Base-by-base conservation (phyloP, 2,888 invertebrate genomes). In the Campoplex capitator region DNA sequence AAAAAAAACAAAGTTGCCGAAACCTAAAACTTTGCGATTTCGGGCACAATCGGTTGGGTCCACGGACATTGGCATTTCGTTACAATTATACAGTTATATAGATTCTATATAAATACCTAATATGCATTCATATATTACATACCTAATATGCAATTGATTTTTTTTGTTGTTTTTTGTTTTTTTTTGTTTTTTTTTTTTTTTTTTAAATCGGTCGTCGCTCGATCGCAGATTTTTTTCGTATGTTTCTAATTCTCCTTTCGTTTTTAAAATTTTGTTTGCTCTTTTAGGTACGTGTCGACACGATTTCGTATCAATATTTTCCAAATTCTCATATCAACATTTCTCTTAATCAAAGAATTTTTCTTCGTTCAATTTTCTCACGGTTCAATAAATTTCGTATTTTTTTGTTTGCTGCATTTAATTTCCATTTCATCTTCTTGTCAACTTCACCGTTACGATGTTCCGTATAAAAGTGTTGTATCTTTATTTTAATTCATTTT, bases 101-200 rank as follows among this genome's bases (percentile, higher is more conserved):
- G 93, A 94, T 94, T 93, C 94, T 94, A 94, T 94, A 94, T 94
- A 94, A 94, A 94, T 94, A 94, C 92, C 93, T 94, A 94, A 92
- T 94, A 94, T 94, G 93, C 92, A 93, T 92, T 94, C 92, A 91
- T 93, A 92, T 93, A 93, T 93, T 94, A 94, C 93, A 94, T 94
- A 94, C 92, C 93, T 94, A 94, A 92, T 93, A 94, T 94, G 94
- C 92, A 92, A 93, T 93, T 93, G 92, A 92, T 83, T 62, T 6
- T 62, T 16, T 32, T 80, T 91, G 93, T 91, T 90, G 23, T 23
- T 23, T 23, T 23, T 23, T 0, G 23, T 23, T 38, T 38, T 3
- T 38, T 38, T 38, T 38, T 62, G 32, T 58, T n/a, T 23, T 3
- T 56, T 3, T 11, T 58, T 62, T 1, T 62, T 7, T 62, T 81